Evolutionary conservation across 2,888 invertebrate genomes (phyloP).

Genomic region (Noctua janthe): DNA sequence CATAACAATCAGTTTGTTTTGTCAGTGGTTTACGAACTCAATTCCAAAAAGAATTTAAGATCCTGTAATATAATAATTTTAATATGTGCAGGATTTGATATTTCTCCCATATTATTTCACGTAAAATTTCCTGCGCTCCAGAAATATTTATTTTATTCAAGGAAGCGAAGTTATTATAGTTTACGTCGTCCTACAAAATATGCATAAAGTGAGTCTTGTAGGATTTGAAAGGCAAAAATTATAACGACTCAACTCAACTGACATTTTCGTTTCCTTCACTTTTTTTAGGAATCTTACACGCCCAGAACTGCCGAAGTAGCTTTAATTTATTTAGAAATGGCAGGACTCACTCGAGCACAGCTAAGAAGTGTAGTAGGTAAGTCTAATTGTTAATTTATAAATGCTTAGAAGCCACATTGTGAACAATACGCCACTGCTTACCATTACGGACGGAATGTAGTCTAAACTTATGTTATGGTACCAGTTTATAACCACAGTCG

Average conservation of each 20-base stretch:
- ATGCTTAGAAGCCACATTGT: conserved; percentile 74
- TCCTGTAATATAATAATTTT: neutral
- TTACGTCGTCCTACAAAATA: conserved; percentile 36
- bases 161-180: conserved; percentile 28
- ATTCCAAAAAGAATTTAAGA: neutral
- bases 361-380: conserved; percentile 22
- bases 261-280: conserved; percentile 33
- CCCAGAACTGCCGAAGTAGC: conserved; percentile 6
- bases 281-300: conserved; percentile 13
- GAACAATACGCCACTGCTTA: conserved; percentile 78
- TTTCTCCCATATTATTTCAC: neutral
- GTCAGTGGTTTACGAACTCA: neutral
- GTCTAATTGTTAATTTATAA: conserved; percentile 76
- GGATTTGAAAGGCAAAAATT: conserved; percentile 42
- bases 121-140: neutral
- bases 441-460: conserved; percentile 84
- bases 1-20: neutral
- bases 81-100: neutral
- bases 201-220: conserved; percentile 23
- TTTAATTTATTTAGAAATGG: conserved; percentile 44
- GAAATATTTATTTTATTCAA: conserved; percentile 35
- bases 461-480: conserved; percentile 80
- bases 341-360: conserved; percentile 7
- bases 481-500: conserved; percentile 50
- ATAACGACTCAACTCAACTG: conserved; percentile 20